Evolutionary conservation across 2,888 invertebrate species (phyloP).

Genomic region (Heliothis peltigera): DNA sequence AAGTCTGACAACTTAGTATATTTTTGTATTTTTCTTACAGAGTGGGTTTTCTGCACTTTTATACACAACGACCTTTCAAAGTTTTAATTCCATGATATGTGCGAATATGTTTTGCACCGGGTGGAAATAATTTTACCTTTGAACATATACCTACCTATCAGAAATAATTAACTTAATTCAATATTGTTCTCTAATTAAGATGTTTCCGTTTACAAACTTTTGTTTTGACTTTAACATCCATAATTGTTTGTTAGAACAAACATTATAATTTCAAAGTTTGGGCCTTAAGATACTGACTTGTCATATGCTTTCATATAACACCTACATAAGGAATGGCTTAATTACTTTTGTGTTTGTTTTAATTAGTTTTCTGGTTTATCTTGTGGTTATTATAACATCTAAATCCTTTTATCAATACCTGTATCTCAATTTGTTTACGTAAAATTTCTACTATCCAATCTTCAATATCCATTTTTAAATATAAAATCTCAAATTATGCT

Average conservation of each 20-base stretch:
- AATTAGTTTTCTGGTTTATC: too few species aligned
- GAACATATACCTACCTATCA: conserved; percentile 14
- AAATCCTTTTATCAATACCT: too few species aligned
- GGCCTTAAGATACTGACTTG: background rate
- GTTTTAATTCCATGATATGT: conserved; percentile 24
- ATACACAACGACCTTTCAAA: background rate
- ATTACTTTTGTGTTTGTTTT: too few species aligned
- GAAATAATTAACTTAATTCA: conserved; percentile 17
- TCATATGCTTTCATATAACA: background rate
- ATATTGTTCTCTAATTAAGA: conserved; percentile 15
- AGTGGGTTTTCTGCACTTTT: conserved; percentile 15
- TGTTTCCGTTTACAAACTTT: conserved; percentile 18
- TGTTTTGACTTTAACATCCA: background rate
- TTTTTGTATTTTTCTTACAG: too few species aligned
- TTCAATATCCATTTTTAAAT: too few species aligned
- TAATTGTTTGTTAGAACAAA: background rate
- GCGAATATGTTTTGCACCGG: conserved; percentile 29
- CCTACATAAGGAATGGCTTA: too few species aligned
- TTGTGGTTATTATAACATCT: too few species aligned
- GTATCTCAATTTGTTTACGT: too few species aligned
- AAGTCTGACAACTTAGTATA: too few species aligned
- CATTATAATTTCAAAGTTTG: background rate
- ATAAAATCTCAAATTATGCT: too few species aligned
- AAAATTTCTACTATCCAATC: too few species aligned
- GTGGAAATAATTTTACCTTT: conserved; percentile 41